Conservation (phyloP, 53 echinoderm and acorn worm genomes). For the Holothuria scabra region DNA sequence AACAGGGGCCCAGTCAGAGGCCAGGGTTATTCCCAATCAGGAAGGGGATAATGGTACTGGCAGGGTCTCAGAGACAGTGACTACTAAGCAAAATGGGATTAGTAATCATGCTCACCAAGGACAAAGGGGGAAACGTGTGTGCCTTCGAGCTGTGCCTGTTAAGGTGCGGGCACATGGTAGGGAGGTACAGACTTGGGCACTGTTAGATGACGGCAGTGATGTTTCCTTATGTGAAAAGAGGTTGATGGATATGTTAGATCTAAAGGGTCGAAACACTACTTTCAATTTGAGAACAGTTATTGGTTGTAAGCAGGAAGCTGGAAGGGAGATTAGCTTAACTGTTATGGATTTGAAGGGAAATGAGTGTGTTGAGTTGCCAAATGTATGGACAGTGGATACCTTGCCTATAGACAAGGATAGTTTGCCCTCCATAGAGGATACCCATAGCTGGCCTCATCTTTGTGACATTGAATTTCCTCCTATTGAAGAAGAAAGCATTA, state of each 20-base stretch:
- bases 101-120: too few relatives aligned
- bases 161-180: constrained; percentile 1
- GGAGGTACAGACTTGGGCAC: constrained; percentile 22
- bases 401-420: constrained; percentile 43
- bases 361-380: not conserved
- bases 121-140: not conserved
- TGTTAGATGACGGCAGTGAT: constrained; percentile 38
- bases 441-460: constrained; percentile 47
- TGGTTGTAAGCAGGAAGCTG: not conserved
- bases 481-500: constrained; percentile 10
- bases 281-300: constrained; percentile 17
- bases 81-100: too few relatives aligned
- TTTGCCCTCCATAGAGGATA: constrained; percentile 36
- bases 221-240: constrained; percentile 35
- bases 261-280: not conserved
- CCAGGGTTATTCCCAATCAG: too few relatives aligned
- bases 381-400: constrained; percentile 51
- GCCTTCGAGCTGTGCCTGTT: constrained; percentile 10
- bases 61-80: too few relatives aligned
- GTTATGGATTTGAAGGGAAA: not conserved
- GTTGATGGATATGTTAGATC: not conserved
- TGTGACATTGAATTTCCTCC: constrained; percentile 40
- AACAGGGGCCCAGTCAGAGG: too few relatives aligned
- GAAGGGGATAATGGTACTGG: too few relatives aligned
- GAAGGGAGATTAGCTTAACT: not conserved